Conservation (phyloP, 2,797 vertebrate genomes). For the Helostoma temminkii region DNA sequence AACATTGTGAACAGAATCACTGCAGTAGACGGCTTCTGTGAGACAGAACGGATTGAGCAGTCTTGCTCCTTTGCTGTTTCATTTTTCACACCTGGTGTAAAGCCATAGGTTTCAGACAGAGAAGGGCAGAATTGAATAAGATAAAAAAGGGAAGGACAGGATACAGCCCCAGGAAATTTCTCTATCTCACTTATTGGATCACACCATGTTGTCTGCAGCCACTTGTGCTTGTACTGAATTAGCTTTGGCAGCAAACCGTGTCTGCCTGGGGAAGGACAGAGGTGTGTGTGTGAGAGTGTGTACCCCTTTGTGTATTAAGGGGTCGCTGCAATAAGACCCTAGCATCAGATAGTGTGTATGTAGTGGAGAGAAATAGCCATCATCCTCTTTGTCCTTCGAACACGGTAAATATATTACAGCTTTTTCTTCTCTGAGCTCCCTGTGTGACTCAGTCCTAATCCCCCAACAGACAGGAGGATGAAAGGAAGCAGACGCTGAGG, state of each 20-base stretch:
- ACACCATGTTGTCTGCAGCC: conserved; percentile 57
- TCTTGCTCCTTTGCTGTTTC: neutral
- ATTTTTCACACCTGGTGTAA: conserved; percentile 20
- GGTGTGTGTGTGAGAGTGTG: conserved; percentile 22
- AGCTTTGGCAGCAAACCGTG: conserved; percentile 66
- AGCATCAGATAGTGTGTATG: conserved; percentile 46
- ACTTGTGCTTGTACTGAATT: conserved; percentile 66
- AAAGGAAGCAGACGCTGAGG: conserved; percentile 37
- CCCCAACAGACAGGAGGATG: conserved; percentile 58
- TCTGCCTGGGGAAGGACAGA: conserved; percentile 47
- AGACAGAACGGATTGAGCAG: neutral
- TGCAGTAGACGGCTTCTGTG: neutral
- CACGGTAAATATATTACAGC: conserved; percentile 57
- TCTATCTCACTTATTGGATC: conserved; percentile 64
- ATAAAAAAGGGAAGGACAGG: conserved; percentile 39
- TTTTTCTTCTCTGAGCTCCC: conserved; percentile 46
- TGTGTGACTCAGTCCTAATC: conserved; percentile 68
- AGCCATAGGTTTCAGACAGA: conserved; percentile 10
- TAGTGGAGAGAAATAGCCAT: conserved; percentile 46
- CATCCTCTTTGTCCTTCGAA: conserved; percentile 68
- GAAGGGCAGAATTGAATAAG: conserved; percentile 46
- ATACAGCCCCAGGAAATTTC: conserved; percentile 54
- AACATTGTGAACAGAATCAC: neutral
- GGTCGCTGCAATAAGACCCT: conserved; percentile 51
- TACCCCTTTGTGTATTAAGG: conserved; percentile 31